Base-by-base conservation (phyloP, 1,140 invertebrate genomes). In the Eciton burchellii region DNA sequence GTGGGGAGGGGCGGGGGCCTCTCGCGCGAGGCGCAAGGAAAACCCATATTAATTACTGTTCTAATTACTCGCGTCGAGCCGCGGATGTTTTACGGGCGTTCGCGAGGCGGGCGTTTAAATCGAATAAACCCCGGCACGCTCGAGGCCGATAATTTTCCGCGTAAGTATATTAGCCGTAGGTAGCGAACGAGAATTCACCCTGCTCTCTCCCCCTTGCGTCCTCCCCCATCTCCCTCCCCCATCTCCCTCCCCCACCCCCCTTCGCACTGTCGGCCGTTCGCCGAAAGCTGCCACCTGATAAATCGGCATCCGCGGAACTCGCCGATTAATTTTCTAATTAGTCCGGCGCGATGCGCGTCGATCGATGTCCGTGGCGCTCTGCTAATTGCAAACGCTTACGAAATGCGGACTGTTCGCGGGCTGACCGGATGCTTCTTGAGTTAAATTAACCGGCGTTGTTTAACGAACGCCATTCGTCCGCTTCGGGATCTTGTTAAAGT, bases 281-380 rank as follows among this genome's bases (percentile, higher is more conserved):
- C n/a, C n/a, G n/a, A n/a, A n/a, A n/a, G 43, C 49, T n/a, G 0
- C 24, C 74, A 45, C 63, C 74, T 85, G 70, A 85, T 83, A 85
- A 85, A 87, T 87, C 85, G 65, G 21, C 35, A 82, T 43, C 66
- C 60, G 47, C 47, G 47, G 66, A 79, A 77, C 71, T 84, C 74
- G 66, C 85, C 85, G 72, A 87, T 87, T 87, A 86, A 86, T 87
- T 87, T 87, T 87, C 85, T 86, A 87, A 87, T 87, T 87, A 87
- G 84, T 70, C 29, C 35, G 49, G 77, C 63, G 71, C 71, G 81
- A n/a, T 63, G 81, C 56, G 8, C 52, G 19, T n/a, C 63, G 73
- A 73, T 41, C 66, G 73, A 47, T 49, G 76, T 82, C 47, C 19
- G 43, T 24, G 68, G 54, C 56, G 77, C 43, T 83, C n/a, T n/a